Evolutionary conservation across 2,888 invertebrate species (phyloP).

Genomic region (Gisinianus flammeolus): DNA sequence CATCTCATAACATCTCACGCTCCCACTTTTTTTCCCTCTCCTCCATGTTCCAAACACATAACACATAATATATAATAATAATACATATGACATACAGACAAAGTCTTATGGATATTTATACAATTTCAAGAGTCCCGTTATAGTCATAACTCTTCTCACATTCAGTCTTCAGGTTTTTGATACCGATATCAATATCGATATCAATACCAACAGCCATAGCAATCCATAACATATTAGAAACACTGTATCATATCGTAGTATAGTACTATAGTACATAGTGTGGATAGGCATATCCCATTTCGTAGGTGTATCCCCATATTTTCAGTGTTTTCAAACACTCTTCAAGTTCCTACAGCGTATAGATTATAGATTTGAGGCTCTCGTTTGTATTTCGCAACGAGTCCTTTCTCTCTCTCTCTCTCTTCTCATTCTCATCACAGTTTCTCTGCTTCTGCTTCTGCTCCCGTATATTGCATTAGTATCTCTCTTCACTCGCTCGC

Average conservation of each 20-base stretch:
- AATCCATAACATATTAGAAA: neutral
- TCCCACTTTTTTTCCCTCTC: slow-evolving; percentile 13
- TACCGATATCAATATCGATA: too few species aligned
- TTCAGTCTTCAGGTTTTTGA: neutral
- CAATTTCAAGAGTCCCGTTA: neutral
- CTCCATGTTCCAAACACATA: neutral
- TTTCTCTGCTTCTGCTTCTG: too few species aligned
- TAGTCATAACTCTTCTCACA: neutral
- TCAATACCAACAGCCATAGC: neutral
- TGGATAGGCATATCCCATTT: neutral
- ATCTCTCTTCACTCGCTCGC: too few species aligned
- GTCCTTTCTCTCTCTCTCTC: neutral
- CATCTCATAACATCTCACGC: slow-evolving; percentile 50
- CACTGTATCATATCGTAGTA: neutral
- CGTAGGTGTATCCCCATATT: neutral
- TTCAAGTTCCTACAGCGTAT: neutral
- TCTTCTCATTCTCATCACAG: too few species aligned
- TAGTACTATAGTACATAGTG: too few species aligned
- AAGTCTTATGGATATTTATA: neutral
- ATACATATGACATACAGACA: neutral
- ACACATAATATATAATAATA: neutral
- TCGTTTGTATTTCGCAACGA: too few species aligned
- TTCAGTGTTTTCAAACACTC: neutral
- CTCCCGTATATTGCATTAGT: too few species aligned
- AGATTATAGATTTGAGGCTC: neutral